phyloP scores from a whole-genome alignment of 1,140 invertebrate species.

The Schlechtendalia chinensis region DNA sequence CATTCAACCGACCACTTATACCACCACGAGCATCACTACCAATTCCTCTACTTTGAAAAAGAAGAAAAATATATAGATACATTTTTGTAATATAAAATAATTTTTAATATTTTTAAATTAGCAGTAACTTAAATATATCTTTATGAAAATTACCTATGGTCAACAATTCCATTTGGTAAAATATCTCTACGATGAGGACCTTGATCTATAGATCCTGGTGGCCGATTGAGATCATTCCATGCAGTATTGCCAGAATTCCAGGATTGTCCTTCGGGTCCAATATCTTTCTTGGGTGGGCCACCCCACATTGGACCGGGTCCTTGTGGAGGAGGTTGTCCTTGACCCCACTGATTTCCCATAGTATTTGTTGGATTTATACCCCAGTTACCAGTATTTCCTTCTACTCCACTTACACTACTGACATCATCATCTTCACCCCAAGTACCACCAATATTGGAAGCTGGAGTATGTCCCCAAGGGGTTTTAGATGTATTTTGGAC shows the following conservation, averaged over 20 bases:
- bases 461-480: slow-evolving; percentile 88
- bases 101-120: no score
- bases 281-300: slow-evolving; percentile 55
- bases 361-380: slow-evolving; percentile 55
- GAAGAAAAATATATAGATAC: background rate
- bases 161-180: slow-evolving; percentile 60
- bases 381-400: slow-evolving; percentile 59
- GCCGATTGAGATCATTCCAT: slow-evolving; percentile 53
- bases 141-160: slow-evolving; percentile 54
- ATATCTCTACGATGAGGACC: slow-evolving; percentile 66
- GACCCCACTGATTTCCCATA: slow-evolving; percentile 56
- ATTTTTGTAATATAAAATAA: no score
- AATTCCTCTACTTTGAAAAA: slow-evolving; percentile 54
- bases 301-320: slow-evolving; percentile 56
- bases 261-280: slow-evolving; percentile 57
- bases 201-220: slow-evolving; percentile 39
- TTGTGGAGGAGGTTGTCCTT: slow-evolving; percentile 57
- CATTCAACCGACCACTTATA: slow-evolving; percentile 72
- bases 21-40: slow-evolving; percentile 64
- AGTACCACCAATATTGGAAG: slow-evolving; percentile 86
- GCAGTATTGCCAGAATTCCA: slow-evolving; percentile 57
- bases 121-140: background rate
- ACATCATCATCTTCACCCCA: slow-evolving; percentile 91
- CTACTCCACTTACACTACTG: slow-evolving; percentile 73
- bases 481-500: slow-evolving; percentile 74